Evolutionary conservation across 2,888 invertebrate species (phyloP), one percentile per base, ranked within the genome.

Genomic region (Ennomos fuscantarius): DNA sequence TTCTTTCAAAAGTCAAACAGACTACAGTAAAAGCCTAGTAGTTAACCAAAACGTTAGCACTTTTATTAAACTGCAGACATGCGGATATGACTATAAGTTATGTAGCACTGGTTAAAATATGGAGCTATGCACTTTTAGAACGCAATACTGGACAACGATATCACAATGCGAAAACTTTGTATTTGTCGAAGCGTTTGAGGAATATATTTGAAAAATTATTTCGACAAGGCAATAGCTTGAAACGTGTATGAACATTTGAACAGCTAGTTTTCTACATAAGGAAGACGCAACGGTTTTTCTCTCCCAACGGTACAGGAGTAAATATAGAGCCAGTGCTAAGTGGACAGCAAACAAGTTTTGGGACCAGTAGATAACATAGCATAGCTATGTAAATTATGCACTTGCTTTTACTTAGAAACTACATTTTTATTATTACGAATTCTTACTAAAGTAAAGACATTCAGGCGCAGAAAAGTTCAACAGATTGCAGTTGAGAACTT

Each of bases 211-310:
- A 13, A 1, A 9, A 44, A 9, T 48, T 39, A 57, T 31, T 36
- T 43, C n/a, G 43, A 53, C 42, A 52, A 36, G 40, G 41, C 31
- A 31, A 39, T 15, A 15, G 9, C 9, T 9, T 45, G 55, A 50
- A 59, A 57, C 37, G 53, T 61, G 34, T 39, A 15, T 40, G 24
- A 24, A 24, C 24, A 12, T n/a, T 13, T 24, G 24, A 24, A 43
- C 31, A 50, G 36, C 51, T 31, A 56, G 44, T 55, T 56, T 55
- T 61, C 65, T 62, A 42, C 61, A 58, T 63, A 63, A 49, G 66
- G 63, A 61, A 61, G 39, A 45, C 43, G 52, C 53, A 61, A 68
- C 59, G 60, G 66, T 42, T 60, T 62, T 57, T 60, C 51, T 61
- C 54, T 47, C 33, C 12, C 45, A 60, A 68, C 68, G 60, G 64